Conservation (phyloP, 2,113 vertebrate genomes). For the Holacanthus passer region DNA sequence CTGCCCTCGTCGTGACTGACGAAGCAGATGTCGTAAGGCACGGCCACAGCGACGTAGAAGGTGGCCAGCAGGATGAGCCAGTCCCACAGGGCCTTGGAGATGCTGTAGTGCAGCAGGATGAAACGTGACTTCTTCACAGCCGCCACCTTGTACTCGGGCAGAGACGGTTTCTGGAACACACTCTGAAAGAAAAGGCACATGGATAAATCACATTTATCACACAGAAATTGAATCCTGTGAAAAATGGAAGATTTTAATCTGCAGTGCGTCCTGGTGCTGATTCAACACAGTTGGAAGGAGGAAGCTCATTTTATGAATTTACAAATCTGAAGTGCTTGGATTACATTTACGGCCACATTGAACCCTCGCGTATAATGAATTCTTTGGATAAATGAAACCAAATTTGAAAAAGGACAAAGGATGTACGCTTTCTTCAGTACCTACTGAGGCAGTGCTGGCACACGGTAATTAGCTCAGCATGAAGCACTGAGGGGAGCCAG, state of each 20-base stretch:
- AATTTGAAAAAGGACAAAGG: neutral
- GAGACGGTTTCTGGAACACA: conserved; percentile 91
- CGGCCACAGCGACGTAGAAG: conserved; percentile 94
- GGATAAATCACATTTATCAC: too few species aligned
- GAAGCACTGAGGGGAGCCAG: neutral
- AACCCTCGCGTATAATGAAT: neutral
- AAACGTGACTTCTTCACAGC: conserved; percentile 94
- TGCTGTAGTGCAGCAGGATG: conserved; percentile 96
- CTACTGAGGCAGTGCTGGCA: neutral
- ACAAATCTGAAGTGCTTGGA: conserved; percentile 1
- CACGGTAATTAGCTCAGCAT: conserved; percentile 18
- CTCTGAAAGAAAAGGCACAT: conserved; percentile 80
- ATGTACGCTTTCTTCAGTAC: neutral
- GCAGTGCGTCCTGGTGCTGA: neutral
- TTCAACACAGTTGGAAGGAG: neutral
- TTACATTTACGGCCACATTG: neutral
- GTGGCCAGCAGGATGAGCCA: conserved; percentile 96
- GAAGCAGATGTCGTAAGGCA: conserved; percentile 97
- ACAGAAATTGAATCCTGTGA: too few species aligned
- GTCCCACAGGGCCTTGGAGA: conserved; percentile 97
- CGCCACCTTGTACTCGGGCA: conserved; percentile 97
- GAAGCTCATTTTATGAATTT: neutral
- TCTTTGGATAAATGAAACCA: neutral
- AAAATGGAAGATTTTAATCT: neutral
- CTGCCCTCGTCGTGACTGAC: conserved; percentile 85